Base-by-base conservation (phyloP, 1,140 invertebrate species). In the Drosophila gunungcola region DNA sequence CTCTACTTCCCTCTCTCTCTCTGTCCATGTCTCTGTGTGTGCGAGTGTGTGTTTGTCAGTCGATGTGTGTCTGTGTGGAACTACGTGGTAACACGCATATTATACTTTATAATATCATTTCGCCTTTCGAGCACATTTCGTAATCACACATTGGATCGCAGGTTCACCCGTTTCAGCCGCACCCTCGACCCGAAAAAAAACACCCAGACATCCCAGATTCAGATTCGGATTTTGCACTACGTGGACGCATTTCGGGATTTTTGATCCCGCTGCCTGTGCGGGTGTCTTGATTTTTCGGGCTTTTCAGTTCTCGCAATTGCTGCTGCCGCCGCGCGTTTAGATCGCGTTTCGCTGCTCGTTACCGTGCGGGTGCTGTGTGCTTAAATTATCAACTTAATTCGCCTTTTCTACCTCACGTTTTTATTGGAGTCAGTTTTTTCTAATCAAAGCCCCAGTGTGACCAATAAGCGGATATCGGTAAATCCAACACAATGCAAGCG, bases 61-160 rank as follows among this genome's bases (percentile, higher is more conserved):
- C 43, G 69, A 57, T 36, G 39, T 46, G 48, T 67, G 42, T 46
- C 43, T 70, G 45, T 68, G 63, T 58, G 48, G 61, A 84, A 89
- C 73, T 89, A 89, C 84, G 84, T 89, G 84, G 84, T 78, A 82
- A 73, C 80, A 88, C 84, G 84, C 80, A 89, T 51, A 51, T 88
- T 78, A 80, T 60, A 76, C 68, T 84, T 73, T 58, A 60, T 68
- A 73, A 80, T 84, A 89, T 88, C 64, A 42, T 65, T 46, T 68
- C 62, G 56, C 61, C 62, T 64, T 45, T 51, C 41, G 43, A 42
- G 62, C 57, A 48, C 72, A 73, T 86, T 88, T 86, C 82, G 84
- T 86, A 86, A 86, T 88, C 69, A 78, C 70, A 79, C 83, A 77
- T 83, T 67, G 79, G 62, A 86, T 63, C 61, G 7, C 39, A 78